phyloP scores from a whole-genome alignment of 2,113 vertebrate species.

The Saccopteryx leptura region DNA sequence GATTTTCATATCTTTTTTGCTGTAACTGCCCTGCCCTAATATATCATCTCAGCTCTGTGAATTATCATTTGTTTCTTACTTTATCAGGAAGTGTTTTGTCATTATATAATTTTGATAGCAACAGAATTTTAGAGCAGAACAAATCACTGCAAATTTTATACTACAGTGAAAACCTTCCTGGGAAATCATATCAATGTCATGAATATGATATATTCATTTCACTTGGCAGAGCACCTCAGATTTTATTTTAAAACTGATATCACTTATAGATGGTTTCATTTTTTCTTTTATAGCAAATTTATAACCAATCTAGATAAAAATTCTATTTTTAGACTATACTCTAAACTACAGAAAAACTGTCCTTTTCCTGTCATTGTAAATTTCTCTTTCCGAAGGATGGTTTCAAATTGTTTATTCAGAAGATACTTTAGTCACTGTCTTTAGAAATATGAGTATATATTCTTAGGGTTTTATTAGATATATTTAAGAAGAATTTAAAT shows the following conservation, averaged over 20 bases:
- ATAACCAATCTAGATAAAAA: constrained; percentile 5
- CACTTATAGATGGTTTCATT: background rate
- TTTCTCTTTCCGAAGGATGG: background rate
- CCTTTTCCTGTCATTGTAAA: constrained; percentile 17
- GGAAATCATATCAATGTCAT: background rate
- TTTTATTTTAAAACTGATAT: constrained; percentile 63
- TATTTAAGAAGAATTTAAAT: constrained; percentile 20
- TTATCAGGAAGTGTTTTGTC: constrained; percentile 43
- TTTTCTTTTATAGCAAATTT: constrained; percentile 14
- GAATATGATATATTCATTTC: constrained; percentile 32
- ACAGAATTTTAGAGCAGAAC: constrained; percentile 52
- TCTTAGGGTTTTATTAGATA: constrained; percentile 40
- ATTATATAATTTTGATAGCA: constrained; percentile 39
- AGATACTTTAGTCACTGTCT: constrained; percentile 1
- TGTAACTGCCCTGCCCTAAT: background rate
- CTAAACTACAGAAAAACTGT: background rate
- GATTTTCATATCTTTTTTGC: background rate
- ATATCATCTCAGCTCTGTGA: background rate
- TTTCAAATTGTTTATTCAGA: constrained; percentile 43
- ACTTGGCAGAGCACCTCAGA: constrained; percentile 1
- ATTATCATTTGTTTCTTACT: constrained; percentile 9
- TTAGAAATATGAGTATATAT: background rate
- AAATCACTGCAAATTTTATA: constrained; percentile 50
- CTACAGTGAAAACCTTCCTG: constrained; percentile 32
- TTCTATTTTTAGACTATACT: background rate